These are phyloP conservation scores for Anhinga rufa DNA, from an alignment of 2,113 vertebrate genomes.

Conservation along the genomic window DNA sequence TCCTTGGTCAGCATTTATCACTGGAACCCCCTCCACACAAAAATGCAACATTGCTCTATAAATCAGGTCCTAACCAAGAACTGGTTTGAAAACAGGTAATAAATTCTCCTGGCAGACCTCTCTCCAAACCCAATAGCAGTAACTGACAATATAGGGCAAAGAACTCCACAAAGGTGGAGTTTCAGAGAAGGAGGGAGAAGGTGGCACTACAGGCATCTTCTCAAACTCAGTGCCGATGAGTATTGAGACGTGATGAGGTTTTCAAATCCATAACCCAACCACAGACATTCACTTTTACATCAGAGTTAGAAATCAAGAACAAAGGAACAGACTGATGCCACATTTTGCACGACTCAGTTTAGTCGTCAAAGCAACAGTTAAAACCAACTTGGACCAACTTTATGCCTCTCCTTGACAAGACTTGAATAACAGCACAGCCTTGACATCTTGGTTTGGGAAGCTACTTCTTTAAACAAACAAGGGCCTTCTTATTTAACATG, in stretches of 20 bases:
- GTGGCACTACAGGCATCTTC: neutral
- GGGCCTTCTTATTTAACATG: neutral
- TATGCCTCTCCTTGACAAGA: neutral
- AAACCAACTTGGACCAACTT: neutral
- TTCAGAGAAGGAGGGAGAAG: neutral
- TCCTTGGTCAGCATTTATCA: neutral
- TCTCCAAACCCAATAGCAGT: neutral
- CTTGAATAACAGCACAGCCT: neutral
- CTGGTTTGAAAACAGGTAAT: neutral
- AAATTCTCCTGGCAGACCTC: neutral
- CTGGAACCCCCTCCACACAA: neutral
- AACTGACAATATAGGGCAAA: neutral
- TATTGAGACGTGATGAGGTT: neutral
- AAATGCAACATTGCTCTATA: neutral
- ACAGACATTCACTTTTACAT: neutral
- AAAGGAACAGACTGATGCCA: neutral
- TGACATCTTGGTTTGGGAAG: neutral
- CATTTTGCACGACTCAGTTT: neutral
- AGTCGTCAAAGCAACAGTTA: neutral
- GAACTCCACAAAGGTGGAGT: neutral
- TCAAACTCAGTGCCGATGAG: neutral
- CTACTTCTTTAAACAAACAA: neutral
- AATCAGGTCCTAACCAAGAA: neutral
- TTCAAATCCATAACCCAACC: neutral
- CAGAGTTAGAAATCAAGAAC: neutral